Base-by-base conservation (phyloP, 2,888 invertebrate genomes). In the Incurvaria masculella region DNA sequence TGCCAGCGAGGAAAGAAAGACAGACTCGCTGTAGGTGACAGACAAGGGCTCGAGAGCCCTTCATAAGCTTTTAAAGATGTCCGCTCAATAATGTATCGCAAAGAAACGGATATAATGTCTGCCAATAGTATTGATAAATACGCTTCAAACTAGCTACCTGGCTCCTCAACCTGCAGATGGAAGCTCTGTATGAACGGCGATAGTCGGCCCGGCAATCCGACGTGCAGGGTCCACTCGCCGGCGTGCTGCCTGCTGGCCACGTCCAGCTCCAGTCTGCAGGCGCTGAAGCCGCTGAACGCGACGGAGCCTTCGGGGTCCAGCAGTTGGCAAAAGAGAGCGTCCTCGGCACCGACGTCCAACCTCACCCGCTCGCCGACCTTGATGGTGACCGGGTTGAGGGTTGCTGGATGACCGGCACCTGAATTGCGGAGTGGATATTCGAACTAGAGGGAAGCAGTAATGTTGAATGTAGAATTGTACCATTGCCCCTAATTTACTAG, bases 281-380 rank as follows among this genome's bases (percentile, higher is more conserved):
- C 60, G 2, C 74, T 70, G 45, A 73, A 73, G 33, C 60, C 60
- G 21, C 73, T 68, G 49, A 60, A 71, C 5, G 65, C 54, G 1
- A 51, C 52, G 16, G 53, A 45, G 1, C 58, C 59, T 14, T 44
- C 39, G 0, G 65, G 61, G 23, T 66, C 62, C 4, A 54, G 49
- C 1, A 73, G 49, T 47, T 53, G 63, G 52, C 78, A 78, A 59
- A 69, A 75, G 1, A 68, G 57, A 0, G 67, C 62, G 44, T 65
- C 55, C 45, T 62, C 61, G 0, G 73, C 66, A 0, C 76, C 75
- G 6, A 72, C 26, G 2, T 50, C 49, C 21, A 55, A 49, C 20
- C 60, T 51, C 0, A 69, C 58, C 2, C 63, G 53, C 18, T 54
- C 57, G 38, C 66, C 65, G 26, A 57, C 49, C 16, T 42, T 53